These are phyloP conservation scores for Hucho hucho DNA, from an alignment of 2,113 vertebrate species.

Conservation along the genomic window DNA sequence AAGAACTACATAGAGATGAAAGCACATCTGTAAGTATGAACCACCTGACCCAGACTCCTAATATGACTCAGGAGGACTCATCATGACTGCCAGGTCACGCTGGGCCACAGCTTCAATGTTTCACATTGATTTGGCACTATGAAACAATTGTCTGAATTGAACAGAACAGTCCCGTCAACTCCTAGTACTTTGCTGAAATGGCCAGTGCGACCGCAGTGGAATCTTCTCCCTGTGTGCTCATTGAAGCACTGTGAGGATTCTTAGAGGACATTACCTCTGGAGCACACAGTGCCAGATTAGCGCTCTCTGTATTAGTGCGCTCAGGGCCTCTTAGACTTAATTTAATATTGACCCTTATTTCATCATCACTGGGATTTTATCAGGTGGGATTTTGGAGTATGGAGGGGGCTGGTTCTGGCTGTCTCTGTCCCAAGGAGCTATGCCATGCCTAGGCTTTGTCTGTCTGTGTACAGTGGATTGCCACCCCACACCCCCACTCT, in stretches of 20 bases:
- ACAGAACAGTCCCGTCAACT: too few species aligned
- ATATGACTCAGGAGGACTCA: not conserved
- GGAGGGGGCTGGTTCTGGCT: not conserved
- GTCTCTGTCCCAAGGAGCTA: not conserved
- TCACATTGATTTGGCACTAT: too few species aligned
- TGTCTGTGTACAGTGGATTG: too few species aligned
- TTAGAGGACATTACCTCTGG: conserved; percentile 41
- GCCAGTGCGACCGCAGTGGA: conserved; percentile 20
- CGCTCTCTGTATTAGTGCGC: conserved; percentile 49
- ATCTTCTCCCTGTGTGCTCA: not conserved
- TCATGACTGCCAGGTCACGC: too few species aligned
- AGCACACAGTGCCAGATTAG: conserved; percentile 39
- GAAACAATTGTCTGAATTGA: too few species aligned
- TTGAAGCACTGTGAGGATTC: not conserved
- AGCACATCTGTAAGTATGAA: conserved; percentile 82
- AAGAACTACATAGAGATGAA: conserved; percentile 94
- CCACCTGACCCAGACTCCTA: not conserved
- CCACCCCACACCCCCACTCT: too few species aligned
- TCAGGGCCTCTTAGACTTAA: conserved; percentile 52
- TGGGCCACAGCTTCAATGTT: too few species aligned
- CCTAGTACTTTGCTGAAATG: too few species aligned
- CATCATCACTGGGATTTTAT: conserved; percentile 12
- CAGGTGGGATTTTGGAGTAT: not conserved
- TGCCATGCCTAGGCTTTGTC: too few species aligned
- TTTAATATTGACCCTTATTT: conserved; percentile 62